phyloP scores from a whole-genome alignment of 35 echinoderm and acorn worm genomes.

The Patiria miniata region DNA sequence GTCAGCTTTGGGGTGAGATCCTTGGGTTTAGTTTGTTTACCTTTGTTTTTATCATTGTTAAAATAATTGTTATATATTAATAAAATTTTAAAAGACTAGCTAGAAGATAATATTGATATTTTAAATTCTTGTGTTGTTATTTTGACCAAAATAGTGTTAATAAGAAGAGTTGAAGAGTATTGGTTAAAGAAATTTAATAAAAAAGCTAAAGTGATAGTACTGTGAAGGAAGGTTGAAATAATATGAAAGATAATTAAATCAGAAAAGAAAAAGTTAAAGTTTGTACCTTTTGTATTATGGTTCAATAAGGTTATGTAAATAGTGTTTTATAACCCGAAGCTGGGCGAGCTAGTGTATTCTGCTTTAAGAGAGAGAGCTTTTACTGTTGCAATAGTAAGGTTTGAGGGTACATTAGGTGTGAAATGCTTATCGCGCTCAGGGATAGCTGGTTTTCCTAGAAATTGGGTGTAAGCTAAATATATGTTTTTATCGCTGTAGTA shows the following conservation, averaged over 20 bases:
- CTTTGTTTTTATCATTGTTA: neutral
- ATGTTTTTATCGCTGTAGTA: neutral
- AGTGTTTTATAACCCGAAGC: constrained; percentile 36
- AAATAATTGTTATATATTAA: neutral
- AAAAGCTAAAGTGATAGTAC: constrained; percentile 41
- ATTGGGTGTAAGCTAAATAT: constrained; percentile 49
- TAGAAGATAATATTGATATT: neutral
- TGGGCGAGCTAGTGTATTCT: constrained; percentile 44
- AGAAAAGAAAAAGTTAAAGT: constrained; percentile 37
- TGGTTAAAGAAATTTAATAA: neutral
- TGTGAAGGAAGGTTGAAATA: constrained; percentile 73
- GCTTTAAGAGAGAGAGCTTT: neutral
- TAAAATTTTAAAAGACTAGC: constrained; percentile 23
- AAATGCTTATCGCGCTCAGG: constrained; percentile 55
- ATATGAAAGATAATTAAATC: neutral
- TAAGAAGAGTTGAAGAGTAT: neutral
- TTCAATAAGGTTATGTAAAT: constrained; percentile 30
- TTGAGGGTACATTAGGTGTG: constrained; percentile 52
- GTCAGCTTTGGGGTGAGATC: neutral
- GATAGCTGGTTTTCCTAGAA: constrained; percentile 67
- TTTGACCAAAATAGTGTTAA: neutral
- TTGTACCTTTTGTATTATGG: constrained; percentile 80
- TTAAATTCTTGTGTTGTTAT: neutral
- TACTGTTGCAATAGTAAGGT: constrained; percentile 52
- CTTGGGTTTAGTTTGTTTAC: neutral